Evolutionary conservation across 2,888 invertebrate species (phyloP), one percentile per base, ranked within the genome.

Genomic region (Exephanes ischioxanthus): DNA sequence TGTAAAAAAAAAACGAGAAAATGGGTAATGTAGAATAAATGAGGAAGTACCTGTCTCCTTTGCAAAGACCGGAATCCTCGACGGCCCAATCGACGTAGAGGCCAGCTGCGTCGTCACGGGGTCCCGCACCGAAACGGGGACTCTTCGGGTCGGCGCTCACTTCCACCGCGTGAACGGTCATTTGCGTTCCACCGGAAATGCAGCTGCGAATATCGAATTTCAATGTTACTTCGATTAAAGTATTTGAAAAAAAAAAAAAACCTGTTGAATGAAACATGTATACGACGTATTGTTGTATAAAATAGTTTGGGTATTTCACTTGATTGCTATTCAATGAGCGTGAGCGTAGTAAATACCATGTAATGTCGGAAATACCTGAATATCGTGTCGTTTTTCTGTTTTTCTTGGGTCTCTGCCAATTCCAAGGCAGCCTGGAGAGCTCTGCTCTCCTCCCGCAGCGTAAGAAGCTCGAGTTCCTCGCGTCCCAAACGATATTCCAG

Each of bases 401-500:
- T 88, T 91, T 95, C 93, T 93, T 95, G 94, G 78, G 93, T 92
- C 91, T 95, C 93, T 91, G 96, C 92, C 92, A 94, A 93, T 90
- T 98, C 97, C 85, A 98, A 95, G 84, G 97, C 96, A n/a, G 97
- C 95, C 91, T 97, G 96, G 26, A 98, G 95, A 72, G 97, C 96
- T 80, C 97, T 95, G 80, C 96, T 97, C 94, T 98, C 98, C 94
- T 98, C 98, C 87, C 97, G 95, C 89, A 98, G 95, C 68, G 97
- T 97, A 88, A 98, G 94, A 91, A 98, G 95, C 94, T 98, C 98
- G 88, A 98, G 94, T 94, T 98, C 98, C 94, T 98, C 98, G 67
- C 98, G 95, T 0, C 98, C 98, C 88, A 98, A 94, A 93, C 98
- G 97, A 94, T 98, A 98, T 93, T 98, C 98, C 89, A 98, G 94